Conservation (phyloP, 2,888 invertebrate species). For the Erebia epiphron region DNA sequence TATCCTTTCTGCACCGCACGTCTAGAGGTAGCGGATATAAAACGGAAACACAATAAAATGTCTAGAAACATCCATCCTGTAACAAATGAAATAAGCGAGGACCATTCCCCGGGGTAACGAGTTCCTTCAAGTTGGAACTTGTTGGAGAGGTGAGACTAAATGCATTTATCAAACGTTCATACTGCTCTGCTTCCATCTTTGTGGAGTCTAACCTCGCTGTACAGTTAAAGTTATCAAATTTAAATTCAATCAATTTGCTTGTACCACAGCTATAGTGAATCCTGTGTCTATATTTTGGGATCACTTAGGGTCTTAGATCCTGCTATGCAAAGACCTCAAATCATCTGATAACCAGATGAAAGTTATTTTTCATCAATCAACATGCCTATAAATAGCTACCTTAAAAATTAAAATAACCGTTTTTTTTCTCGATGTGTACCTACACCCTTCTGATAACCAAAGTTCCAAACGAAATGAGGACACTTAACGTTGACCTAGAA, state of each 20-base stretch:
- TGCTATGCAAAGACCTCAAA: too few species aligned
- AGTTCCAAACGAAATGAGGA: too few species aligned
- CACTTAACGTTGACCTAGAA: too few species aligned
- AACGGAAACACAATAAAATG: constrained; percentile 21
- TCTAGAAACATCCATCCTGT: constrained; percentile 24
- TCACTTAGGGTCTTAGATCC: too few species aligned
- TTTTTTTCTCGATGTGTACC: too few species aligned
- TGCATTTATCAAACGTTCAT: constrained; percentile 63
- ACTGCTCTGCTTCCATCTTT: constrained; percentile 30
- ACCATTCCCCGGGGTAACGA: constrained; percentile 36
- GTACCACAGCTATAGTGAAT: background rate
- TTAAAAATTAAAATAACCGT: too few species aligned
- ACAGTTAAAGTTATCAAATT: background rate
- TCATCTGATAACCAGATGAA: too few species aligned
- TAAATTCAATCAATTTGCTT: background rate
- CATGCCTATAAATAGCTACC: too few species aligned
- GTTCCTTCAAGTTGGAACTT: constrained; percentile 37
- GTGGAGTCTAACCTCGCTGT: constrained; percentile 1
- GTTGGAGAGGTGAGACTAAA: constrained; percentile 46
- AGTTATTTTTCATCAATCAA: too few species aligned
- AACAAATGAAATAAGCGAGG: constrained; percentile 28
- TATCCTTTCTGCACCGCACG: background rate
- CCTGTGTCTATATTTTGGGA: too few species aligned
- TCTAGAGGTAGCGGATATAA: too few species aligned
- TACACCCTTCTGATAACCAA: too few species aligned